Base-by-base conservation (phyloP, 2,888 invertebrate genomes). In the Allophyes oxyacanthae region DNA sequence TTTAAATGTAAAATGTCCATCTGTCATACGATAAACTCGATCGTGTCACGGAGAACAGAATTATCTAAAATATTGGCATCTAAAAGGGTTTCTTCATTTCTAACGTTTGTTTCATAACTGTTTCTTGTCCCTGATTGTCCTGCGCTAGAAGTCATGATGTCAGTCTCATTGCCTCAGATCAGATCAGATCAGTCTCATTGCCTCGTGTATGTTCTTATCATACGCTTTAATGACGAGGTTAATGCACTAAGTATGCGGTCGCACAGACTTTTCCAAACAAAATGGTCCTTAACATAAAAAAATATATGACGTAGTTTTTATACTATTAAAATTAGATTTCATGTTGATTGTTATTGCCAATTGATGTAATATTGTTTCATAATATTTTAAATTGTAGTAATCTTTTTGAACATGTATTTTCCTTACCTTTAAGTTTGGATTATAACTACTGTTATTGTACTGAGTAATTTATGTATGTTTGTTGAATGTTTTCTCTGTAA, bases 351-450 rank as follows among this genome's bases (percentile, higher is more conserved):
- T 41, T 28, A 28, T 28, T 13, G 13, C 9, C 5, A 9, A 6
- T 13, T 28, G 41, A 14, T 28, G 9, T 41, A 13, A 14, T 28
- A 14, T 9, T 41, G 41, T 28, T 41, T 10, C 8, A 41, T 9
- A 41, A 14, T 28, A 41, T 41, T 28, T 28, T 6, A 14, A 41
- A 28, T 41, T 41, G 26, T 41, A 13, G 4, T 28, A 41, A 41
- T 41, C 28, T 14, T 14, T 28, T 6, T 7, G 9, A 28, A 41
- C 14, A 13, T 41, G 14, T 28, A 11, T 41, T 28, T 8, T 9
- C 8, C 4, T 20, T 20, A 20, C 20, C 28, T 2, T 6, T 14
- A n/a, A 7, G 11, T 3, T 26, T 0, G 25, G 1, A 25, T 3
- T 14, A 15, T 37, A 9, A 15, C 2, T 36, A 14, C 13, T 36